Conservation (phyloP, 2,797 vertebrate species). For the Falco biarmicus region DNA sequence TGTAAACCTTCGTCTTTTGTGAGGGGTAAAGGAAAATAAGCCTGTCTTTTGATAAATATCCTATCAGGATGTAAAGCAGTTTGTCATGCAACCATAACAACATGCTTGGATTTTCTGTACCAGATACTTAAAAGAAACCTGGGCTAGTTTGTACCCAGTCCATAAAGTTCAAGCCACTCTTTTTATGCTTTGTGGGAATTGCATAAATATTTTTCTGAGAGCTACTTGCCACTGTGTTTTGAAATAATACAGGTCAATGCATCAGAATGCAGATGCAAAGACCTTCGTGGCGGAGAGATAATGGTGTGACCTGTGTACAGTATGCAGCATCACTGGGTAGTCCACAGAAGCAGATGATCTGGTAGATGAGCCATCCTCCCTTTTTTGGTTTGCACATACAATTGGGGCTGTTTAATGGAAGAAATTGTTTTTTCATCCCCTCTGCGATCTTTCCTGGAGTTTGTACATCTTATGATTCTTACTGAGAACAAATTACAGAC, state of each 20-base stretch:
- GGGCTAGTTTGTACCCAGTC: background rate
- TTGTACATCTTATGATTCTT: background rate
- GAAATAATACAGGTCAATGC: background rate
- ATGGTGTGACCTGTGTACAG: background rate
- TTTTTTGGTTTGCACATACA: background rate
- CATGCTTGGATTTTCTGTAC: background rate
- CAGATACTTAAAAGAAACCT: background rate
- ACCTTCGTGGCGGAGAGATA: background rate
- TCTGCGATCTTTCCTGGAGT: background rate
- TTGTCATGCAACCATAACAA: background rate
- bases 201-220: background rate
- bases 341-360: background rate
- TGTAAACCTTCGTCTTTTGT: background rate
- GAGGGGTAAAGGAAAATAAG: background rate
- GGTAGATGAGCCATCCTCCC: background rate
- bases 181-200: background rate
- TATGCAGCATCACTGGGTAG: background rate
- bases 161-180: background rate
- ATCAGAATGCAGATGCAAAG: background rate
- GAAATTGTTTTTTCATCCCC: background rate
- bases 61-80: background rate
- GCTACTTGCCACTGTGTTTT: background rate
- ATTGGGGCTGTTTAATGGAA: background rate
- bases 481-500: background rate
- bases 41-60: background rate